A percentile compares a stretch with the other conserved stretches of the same genome.
phyloP scores from a whole-genome alignment of 1,140 invertebrate species.

The Galendromus occidentalis region DNA sequence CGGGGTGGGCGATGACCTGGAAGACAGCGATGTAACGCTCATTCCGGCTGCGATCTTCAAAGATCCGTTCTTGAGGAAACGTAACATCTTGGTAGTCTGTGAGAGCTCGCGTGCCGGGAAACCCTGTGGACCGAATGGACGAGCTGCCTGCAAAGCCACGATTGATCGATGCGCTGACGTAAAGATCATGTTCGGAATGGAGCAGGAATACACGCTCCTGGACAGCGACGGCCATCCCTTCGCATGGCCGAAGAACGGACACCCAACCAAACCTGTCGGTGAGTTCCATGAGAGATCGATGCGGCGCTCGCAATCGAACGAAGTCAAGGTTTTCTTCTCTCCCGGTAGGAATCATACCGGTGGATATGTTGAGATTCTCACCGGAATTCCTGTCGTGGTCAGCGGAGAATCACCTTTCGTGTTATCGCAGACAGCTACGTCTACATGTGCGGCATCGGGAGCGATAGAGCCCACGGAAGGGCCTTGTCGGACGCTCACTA shows the following conservation, averaged over 20 bases:
- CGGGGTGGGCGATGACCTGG: neutral
- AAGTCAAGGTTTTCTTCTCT: too few relatives aligned
- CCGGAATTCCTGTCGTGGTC: too few relatives aligned
- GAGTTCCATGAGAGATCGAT: neutral
- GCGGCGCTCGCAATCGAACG: too few relatives aligned
- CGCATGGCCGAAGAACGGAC: constrained; percentile 82
- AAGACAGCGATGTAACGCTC: constrained; percentile 56
- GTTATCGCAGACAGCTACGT: neutral
- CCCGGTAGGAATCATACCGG: too few relatives aligned
- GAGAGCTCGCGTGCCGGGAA: constrained; percentile 35
- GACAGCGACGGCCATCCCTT: constrained; percentile 69
- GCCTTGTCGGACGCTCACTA: constrained; percentile 77
- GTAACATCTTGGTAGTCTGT: constrained; percentile 72
- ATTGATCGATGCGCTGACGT: constrained; percentile 28
- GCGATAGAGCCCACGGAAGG: constrained; percentile 69
- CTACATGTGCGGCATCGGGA: constrained; percentile 58
- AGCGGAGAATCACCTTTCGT: too few relatives aligned
- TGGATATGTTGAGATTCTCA: too few relatives aligned
- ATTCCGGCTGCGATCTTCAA: constrained; percentile 65
- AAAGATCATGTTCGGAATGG: constrained; percentile 79
- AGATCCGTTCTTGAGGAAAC: constrained; percentile 56
- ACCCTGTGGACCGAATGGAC: neutral
- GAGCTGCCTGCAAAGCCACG: neutral
- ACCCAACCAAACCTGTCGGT: constrained; percentile 49
- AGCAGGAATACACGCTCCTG: constrained; percentile 75